Percentiles rank a stretch among this genome's conserved stretches.
phyloP scores from a whole-genome alignment of 2,888 invertebrate species.

The Nipponacmea schrenckii region DNA sequence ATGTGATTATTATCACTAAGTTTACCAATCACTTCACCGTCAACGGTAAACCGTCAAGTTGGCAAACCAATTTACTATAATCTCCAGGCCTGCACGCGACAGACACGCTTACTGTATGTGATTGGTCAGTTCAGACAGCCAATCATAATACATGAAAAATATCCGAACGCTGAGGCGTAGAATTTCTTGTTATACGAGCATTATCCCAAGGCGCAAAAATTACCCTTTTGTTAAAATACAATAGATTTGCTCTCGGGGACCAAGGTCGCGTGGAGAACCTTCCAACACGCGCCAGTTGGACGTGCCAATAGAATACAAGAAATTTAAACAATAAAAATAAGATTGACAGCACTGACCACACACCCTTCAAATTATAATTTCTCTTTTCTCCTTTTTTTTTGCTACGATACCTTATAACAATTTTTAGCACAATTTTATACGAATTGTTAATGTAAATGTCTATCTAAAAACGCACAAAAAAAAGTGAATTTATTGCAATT shows the following conservation, averaged over 20 bases:
- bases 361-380: background rate
- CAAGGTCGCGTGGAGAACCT: background rate
- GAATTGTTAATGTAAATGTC: too few relatives aligned
- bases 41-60: background rate
- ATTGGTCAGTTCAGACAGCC: background rate
- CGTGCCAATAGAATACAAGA: background rate
- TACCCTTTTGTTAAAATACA: slow-evolving; percentile 7
- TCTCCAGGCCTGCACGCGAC: slow-evolving; percentile 3
- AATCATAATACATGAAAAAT: background rate
- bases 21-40: too few relatives aligned
- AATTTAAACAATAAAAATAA: background rate
- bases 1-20: slow-evolving; percentile 3
- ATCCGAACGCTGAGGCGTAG: background rate
- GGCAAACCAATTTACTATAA: background rate
- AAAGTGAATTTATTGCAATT: too few relatives aligned
- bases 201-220: background rate
- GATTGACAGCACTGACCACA: slow-evolving; percentile 8
- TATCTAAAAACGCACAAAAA: too few relatives aligned
- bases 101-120: background rate
- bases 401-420: too few relatives aligned
- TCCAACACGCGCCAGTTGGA: background rate
- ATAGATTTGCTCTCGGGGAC: slow-evolving; percentile 2
- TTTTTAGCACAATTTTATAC: too few relatives aligned
- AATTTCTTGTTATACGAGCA: background rate
- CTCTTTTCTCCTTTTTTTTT: too few relatives aligned